Evolutionary conservation across 23 tunicate species (phyloP).

Genomic region (Ciona savignyi): DNA sequence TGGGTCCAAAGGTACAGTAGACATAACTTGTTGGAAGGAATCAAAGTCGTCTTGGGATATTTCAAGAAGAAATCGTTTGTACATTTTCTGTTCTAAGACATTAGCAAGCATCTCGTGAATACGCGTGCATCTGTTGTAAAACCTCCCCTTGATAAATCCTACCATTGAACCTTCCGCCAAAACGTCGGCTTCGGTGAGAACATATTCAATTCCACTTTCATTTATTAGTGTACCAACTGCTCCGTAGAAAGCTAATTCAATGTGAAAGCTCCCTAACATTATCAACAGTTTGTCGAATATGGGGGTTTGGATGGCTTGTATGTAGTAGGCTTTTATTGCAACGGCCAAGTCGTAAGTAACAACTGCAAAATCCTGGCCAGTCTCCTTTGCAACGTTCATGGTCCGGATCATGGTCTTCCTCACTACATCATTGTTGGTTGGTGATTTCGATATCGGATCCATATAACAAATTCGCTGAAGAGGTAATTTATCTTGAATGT

Average conservation of each 20-base stretch:
- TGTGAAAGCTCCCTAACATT: conserved; percentile 7
- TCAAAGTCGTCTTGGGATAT: too few species aligned
- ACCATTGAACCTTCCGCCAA: conserved; percentile 4
- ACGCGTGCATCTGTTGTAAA: conserved; percentile 2
- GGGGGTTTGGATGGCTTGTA: conserved; percentile 5
- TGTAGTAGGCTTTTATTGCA: conserved; percentile 9
- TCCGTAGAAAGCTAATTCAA: conserved; percentile 3
- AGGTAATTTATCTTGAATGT: background rate
- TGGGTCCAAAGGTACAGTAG: too few species aligned
- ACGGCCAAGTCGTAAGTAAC: conserved; percentile 9
- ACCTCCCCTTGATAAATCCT: background rate
- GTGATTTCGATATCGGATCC: conserved; percentile 7
- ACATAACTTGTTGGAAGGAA: too few species aligned
- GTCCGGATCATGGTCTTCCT: conserved; percentile 7
- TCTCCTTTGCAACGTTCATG: conserved; percentile 1
- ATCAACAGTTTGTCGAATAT: conserved; percentile 2
- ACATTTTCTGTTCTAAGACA: background rate
- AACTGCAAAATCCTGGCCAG: conserved; percentile 2
- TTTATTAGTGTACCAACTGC: background rate
- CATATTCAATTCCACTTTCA: background rate
- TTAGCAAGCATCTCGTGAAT: conserved; percentile 1
- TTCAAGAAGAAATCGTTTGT: background rate
- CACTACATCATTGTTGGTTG: conserved; percentile 9
- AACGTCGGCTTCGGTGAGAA: background rate
- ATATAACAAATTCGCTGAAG: conserved; percentile 7